phyloP scores from a whole-genome alignment of 1,140 invertebrate species.

The Camponotus floridanus region DNA sequence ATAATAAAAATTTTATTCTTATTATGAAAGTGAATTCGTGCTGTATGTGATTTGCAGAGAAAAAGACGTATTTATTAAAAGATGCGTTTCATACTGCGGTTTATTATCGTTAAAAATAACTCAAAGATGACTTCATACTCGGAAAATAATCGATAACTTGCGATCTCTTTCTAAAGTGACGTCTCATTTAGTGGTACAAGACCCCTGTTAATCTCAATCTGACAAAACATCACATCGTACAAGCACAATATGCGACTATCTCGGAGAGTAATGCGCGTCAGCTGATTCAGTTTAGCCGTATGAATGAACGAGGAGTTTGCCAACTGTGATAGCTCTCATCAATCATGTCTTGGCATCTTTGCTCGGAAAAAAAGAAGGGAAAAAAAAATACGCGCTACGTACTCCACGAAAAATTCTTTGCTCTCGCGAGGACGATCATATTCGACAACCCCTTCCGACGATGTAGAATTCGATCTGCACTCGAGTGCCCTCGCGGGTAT shows the following conservation, averaged over 20 bases:
- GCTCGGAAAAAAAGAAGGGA: background rate
- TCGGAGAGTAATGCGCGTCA: constrained; percentile 57
- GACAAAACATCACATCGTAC: constrained; percentile 12
- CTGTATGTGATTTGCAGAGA: background rate
- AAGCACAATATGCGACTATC: constrained; percentile 40
- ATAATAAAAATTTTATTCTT: too few relatives aligned
- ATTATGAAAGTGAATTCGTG: background rate
- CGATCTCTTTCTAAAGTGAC: background rate
- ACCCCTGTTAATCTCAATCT: constrained; percentile 31
- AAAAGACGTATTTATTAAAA: background rate
- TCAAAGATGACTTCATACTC: background rate
- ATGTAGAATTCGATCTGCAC: background rate
- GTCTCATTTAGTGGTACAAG: background rate
- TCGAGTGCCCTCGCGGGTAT: background rate
- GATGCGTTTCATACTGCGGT: too few relatives aligned
- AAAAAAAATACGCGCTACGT: background rate
- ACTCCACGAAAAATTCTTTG: background rate
- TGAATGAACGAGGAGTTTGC: constrained; percentile 55
- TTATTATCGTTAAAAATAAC: constrained; percentile 8
- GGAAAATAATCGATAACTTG: background rate
- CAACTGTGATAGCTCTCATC: constrained; percentile 55
- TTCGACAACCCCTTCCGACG: too few relatives aligned
- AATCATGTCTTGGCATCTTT: constrained; percentile 40
- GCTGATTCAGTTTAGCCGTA: constrained; percentile 49
- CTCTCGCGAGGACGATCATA: background rate